These are phyloP conservation scores for Holothuria glaberrima DNA, from an alignment of 35 echinoderm and acorn worm genomes.

Conservation along the genomic window DNA sequence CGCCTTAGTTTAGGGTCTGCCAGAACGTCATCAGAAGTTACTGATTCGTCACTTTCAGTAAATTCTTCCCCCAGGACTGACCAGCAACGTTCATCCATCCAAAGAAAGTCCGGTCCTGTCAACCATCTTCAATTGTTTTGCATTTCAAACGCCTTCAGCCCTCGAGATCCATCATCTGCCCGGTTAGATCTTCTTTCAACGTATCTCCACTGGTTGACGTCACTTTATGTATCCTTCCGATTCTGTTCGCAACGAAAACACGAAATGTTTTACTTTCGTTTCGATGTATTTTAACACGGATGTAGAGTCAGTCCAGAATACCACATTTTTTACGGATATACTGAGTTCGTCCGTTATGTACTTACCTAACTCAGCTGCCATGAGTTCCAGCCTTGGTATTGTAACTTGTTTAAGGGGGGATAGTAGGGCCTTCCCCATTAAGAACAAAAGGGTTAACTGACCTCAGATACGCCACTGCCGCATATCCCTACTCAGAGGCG, in stretches of 20 bases:
- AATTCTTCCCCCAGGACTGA: background rate
- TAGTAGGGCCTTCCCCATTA: constrained; percentile 37
- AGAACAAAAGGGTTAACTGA: background rate
- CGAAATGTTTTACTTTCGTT: too few relatives aligned
- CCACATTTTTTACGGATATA: background rate
- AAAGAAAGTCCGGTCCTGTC: constrained; percentile 18
- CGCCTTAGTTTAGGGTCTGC: background rate
- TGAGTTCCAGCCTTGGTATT: constrained; percentile 64
- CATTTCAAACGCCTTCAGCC: background rate
- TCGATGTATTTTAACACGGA: too few relatives aligned
- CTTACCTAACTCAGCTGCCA: too few relatives aligned
- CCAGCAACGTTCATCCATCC: background rate
- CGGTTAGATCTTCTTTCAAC: constrained; percentile 30
- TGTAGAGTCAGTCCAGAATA: constrained; percentile 55
- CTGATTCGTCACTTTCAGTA: background rate
- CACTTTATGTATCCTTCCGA: constrained; percentile 27
- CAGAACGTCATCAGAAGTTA: background rate
- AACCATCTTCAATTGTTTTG: background rate
- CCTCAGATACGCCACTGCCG: constrained; percentile 50
- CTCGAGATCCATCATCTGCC: constrained; percentile 33
- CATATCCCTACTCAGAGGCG: constrained; percentile 64
- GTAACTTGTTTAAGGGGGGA: constrained; percentile 53
- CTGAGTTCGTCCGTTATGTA: constrained; percentile 21
- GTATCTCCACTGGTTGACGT: constrained; percentile 4
- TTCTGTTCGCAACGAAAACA: constrained; percentile 51